These are phyloP conservation scores for Epizoanthus rinbou DNA, from an alignment of 92 coral and sea anemone genomes.

Conservation along the genomic window DNA sequence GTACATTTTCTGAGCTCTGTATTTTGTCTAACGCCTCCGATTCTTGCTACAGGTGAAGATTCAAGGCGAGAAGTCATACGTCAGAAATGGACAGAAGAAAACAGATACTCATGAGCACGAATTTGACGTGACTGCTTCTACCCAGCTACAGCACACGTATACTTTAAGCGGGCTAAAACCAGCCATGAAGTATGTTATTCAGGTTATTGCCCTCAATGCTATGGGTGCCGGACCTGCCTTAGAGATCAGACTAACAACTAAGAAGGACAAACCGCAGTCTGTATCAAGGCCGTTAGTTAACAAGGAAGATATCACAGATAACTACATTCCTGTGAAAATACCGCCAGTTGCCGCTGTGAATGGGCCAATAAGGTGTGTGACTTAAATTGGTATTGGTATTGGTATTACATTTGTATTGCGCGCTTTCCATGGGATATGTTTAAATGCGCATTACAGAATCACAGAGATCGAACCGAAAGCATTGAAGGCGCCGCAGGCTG, in stretches of 20 bases:
- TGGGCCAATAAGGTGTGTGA: slow-evolving; percentile 86
- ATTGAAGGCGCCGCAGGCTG: too few species aligned
- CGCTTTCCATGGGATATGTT: too few species aligned
- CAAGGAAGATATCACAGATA: slow-evolving; percentile 56
- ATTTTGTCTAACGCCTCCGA: not conserved
- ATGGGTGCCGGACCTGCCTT: slow-evolving; percentile 67
- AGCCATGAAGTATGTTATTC: slow-evolving; percentile 64
- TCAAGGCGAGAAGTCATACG: slow-evolving; percentile 63
- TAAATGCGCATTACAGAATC: too few species aligned
- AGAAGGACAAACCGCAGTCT: slow-evolving; percentile 70
- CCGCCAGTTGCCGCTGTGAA: slow-evolving; percentile 75
- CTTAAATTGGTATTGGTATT: too few species aligned
- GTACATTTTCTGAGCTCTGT: not conserved
- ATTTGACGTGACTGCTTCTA: slow-evolving; percentile 42
- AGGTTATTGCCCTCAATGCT: slow-evolving; percentile 65
- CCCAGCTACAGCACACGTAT: slow-evolving; percentile 47
- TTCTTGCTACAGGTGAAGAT: slow-evolving; percentile 53
- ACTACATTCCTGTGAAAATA: slow-evolving; percentile 72
- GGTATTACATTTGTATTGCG: too few species aligned
- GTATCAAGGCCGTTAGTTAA: slow-evolving; percentile 66
- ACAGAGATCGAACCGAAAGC: too few species aligned
- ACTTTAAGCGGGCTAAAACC: slow-evolving; percentile 70
- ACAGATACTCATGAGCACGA: slow-evolving; percentile 58
- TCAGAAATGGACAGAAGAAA: slow-evolving; percentile 50
- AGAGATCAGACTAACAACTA: slow-evolving; percentile 60